Percentiles rank a stretch among this genome's conserved stretches.
Conservation (phyloP, 2,113 vertebrate genomes). For the Micronisus gabar region DNA sequence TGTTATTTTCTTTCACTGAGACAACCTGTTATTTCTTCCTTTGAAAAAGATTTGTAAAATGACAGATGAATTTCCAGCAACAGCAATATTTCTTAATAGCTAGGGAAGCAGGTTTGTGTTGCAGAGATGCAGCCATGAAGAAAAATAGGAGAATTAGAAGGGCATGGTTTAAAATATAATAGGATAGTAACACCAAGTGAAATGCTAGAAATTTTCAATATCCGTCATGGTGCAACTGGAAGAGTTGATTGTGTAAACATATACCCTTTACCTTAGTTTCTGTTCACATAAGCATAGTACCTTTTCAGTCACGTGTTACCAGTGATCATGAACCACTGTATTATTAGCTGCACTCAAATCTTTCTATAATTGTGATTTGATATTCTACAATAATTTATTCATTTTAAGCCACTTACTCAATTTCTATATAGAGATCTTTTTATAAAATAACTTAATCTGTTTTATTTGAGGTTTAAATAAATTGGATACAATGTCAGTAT, state of each 20-base stretch:
- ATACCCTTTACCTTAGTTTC: not conserved
- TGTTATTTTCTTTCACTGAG: slow-evolving; percentile 36
- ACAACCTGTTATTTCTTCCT: slow-evolving; percentile 71
- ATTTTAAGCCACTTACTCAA: not conserved
- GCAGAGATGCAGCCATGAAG: slow-evolving; percentile 21
- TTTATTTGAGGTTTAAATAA: not conserved
- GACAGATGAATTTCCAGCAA: slow-evolving; percentile 68
- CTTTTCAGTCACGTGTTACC: not conserved
- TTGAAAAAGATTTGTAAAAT: slow-evolving; percentile 62
- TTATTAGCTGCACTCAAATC: not conserved
- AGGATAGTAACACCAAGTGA: not conserved
- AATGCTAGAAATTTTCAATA: not conserved
- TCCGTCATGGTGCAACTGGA: not conserved
- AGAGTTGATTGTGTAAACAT: not conserved
- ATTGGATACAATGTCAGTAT: not conserved
- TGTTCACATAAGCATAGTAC: not conserved
- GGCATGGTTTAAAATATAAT: slow-evolving; percentile 52
- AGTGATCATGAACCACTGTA: not conserved
- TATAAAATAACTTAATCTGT: not conserved
- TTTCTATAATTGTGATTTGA: not conserved
- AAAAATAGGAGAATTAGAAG: slow-evolving; percentile 50
- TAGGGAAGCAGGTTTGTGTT: slow-evolving; percentile 8
- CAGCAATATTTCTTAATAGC: slow-evolving; percentile 59
- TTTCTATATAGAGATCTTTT: not conserved
- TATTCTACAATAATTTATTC: not conserved